Evolutionary conservation across 2,888 invertebrate genomes (phyloP), one percentile per base, ranked within the genome.

Genomic region (Copidosoma aretas): DNA sequence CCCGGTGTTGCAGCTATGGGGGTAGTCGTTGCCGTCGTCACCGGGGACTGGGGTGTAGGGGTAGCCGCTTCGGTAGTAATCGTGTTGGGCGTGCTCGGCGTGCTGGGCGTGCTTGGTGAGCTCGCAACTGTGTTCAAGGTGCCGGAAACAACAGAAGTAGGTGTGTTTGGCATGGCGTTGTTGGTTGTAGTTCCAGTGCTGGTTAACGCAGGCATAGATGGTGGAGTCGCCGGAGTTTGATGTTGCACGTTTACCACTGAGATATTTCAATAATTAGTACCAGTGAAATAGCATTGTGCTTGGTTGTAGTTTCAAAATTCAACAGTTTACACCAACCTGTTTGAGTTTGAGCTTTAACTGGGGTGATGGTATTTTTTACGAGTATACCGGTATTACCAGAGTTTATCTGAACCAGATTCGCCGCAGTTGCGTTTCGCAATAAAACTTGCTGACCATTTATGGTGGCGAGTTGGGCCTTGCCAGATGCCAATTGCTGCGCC

Each of bases 401-500:
- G 73, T 82, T 83, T 10, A 83, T 69, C 61, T 83, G 83, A 12
- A 93, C 91, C 65, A 93, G 91, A 83, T 92, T 92, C 61, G 92
- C 91, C 14, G 93, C 89, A 0, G 91, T 91, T 24, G 81, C 79
- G 56, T 80, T 82, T 57, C 93, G 87, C 70, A 94, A 92, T 54
- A 94, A 86, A 39, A 94, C 93, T 83, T 94, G 94, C 79, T 94
- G 94, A 0, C 94, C 94, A 80, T 92, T 92, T 32, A 94, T 91
- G 0, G 92, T 93, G 0, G 93, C 93, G 66, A 94, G 86, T 81
- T 93, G 93, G 12, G 93, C 89, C 82, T 93, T 94, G 10, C 93
- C 94, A 19, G 91, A 88, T 1, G 93, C 92, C 71, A 94, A 86
- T 81, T 94, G 93, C 80, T 93, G 93, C 19, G 92, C 93, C 52